phyloP scores from a whole-genome alignment of 2,888 invertebrate species.

The Callyntrura guangdongensis region DNA sequence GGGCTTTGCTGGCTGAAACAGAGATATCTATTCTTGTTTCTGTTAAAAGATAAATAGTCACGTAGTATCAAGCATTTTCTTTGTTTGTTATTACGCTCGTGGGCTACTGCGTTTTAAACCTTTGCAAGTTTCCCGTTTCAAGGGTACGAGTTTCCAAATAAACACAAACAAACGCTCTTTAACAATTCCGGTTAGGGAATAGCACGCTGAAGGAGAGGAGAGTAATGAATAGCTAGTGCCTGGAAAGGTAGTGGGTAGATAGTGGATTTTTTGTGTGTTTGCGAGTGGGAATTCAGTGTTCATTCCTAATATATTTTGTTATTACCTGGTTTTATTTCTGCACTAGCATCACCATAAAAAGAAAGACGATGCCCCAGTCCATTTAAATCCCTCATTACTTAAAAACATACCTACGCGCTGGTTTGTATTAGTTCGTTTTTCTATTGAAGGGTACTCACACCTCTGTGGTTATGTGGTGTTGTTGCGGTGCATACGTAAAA shows the following conservation, averaged over 20 bases:
- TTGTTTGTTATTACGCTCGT: neutral
- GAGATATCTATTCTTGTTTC: neutral
- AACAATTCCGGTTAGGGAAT: neutral
- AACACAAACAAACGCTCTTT: neutral
- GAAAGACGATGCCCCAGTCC: slow-evolving; percentile 21
- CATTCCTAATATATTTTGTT: slow-evolving; percentile 2
- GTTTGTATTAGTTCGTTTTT: neutral
- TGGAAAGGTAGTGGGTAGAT: neutral
- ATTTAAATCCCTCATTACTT: slow-evolving; percentile 37
- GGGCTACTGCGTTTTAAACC: neutral
- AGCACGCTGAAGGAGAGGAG: neutral
- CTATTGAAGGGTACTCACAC: neutral
- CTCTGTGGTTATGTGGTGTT: neutral
- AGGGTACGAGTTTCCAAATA: slow-evolving; percentile 22
- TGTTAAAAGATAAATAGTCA: neutral
- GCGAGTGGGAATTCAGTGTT: neutral
- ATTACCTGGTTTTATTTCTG: neutral
- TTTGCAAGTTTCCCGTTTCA: slow-evolving; percentile 19
- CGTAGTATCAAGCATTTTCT: neutral
- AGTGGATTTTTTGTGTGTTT: neutral
- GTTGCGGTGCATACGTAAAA: slow-evolving; percentile 13
- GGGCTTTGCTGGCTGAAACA: slow-evolving; percentile 12
- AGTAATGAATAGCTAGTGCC: neutral
- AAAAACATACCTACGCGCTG: neutral
- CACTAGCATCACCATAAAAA: slow-evolving; percentile 10